A percentile compares a stretch with the other conserved stretches of the same genome.
These are phyloP conservation scores for Lytechinus pictus DNA, from an alignment of 35 echinoderm and acorn worm species.

Conservation along the genomic window DNA sequence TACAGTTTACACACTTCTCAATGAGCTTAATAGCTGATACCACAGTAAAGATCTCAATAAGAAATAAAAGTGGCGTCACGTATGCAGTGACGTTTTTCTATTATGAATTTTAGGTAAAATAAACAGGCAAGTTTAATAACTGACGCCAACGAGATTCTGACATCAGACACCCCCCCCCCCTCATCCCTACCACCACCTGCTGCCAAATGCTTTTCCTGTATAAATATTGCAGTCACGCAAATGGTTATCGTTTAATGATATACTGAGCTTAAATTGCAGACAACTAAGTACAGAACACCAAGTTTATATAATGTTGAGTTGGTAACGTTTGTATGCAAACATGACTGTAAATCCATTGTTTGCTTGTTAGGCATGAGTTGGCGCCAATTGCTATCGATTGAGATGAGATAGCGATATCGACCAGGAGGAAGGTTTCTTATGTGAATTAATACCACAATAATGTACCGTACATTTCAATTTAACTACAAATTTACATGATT, in stretches of 20 bases:
- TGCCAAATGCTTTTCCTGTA: not conserved
- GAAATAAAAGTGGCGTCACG: too few relatives aligned
- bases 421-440: too few relatives aligned
- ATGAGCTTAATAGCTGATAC: too few relatives aligned
- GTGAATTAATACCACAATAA: too few relatives aligned
- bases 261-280: not conserved
- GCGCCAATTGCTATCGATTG: not conserved
- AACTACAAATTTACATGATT: too few relatives aligned
- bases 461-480: too few relatives aligned
- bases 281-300: slow-evolving; percentile 1
- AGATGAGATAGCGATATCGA: not conserved
- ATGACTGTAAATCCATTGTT: not conserved
- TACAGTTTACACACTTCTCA: too few relatives aligned
- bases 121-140: not conserved
- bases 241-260: not conserved
- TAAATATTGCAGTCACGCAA: slow-evolving; percentile 11
- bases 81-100: not conserved
- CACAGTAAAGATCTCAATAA: too few relatives aligned
- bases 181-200: not conserved
- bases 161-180: not conserved
- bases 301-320: not conserved
- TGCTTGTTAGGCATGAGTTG: not conserved
- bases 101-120: not conserved
- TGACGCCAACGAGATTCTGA: not conserved
- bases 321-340: not conserved